These are phyloP conservation scores for Battus philenor DNA, from an alignment of 1,140 invertebrate genomes.

Conservation along the genomic window DNA sequence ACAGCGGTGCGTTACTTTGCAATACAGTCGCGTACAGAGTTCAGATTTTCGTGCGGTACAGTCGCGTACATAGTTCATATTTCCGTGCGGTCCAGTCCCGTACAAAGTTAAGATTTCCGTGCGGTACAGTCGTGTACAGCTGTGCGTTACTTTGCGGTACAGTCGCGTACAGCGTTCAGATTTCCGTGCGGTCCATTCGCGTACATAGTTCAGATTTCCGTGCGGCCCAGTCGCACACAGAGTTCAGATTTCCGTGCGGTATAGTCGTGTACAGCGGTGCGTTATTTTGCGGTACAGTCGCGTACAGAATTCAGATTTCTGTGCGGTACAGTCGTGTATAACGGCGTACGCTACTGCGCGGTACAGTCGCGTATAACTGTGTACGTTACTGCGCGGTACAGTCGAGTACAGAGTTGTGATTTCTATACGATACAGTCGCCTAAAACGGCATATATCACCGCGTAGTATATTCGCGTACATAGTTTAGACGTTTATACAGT, in stretches of 20 bases:
- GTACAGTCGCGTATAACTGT: background rate
- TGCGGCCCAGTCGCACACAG: background rate
- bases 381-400: background rate
- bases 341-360: background rate
- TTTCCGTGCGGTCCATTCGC: conserved; percentile 1
- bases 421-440: background rate
- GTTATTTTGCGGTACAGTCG: background rate
- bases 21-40: too few species aligned
- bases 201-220: background rate
- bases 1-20: too few species aligned
- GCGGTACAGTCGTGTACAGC: background rate
- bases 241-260: background rate
- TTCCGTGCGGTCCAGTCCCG: background rate
- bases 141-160: background rate
- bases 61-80: background rate
- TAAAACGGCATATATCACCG: too few species aligned
- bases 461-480: too few species aligned
- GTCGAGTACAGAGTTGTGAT: background rate
- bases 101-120: background rate
- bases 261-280: background rate
- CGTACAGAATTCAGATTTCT: background rate
- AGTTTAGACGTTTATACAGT: too few species aligned
- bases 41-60: background rate
- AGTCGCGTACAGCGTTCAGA: background rate
- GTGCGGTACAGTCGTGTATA: background rate